Conservation (phyloP, 1,140 invertebrate genomes). For the Drosophila pallidifrons region DNA sequence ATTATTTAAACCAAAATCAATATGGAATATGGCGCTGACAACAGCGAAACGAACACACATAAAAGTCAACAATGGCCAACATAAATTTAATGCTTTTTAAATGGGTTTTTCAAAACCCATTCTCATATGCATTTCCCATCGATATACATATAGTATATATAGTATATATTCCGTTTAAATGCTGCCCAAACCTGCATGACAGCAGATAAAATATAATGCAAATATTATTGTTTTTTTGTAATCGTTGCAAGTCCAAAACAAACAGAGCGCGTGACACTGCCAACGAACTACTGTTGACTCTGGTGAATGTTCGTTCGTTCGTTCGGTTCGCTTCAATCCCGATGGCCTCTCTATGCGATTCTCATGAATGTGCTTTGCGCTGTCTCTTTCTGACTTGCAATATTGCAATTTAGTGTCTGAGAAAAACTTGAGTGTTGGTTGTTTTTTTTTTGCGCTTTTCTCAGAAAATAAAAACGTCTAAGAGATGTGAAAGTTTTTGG, state of each 20-base stretch:
- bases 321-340: not conserved
- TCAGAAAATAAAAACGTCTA: constrained; percentile 7
- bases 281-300: constrained; percentile 1
- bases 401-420: constrained; percentile 18
- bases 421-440: constrained; percentile 7
- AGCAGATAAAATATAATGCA: constrained; percentile 67
- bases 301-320: constrained; percentile 19
- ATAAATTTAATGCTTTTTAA: constrained; percentile 74
- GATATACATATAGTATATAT: constrained; percentile 15
- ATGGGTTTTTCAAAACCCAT: constrained; percentile 65
- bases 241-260: constrained; percentile 41
- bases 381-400: constrained; percentile 37
- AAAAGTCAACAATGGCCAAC: constrained; percentile 61
- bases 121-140: constrained; percentile 13
- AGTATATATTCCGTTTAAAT: constrained; percentile 28
- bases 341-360: constrained; percentile 38
- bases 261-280: constrained; percentile 44
- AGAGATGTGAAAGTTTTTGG: constrained; percentile 38
- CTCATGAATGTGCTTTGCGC: constrained; percentile 25
- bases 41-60: constrained; percentile 40
- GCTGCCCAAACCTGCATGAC: constrained; percentile 54
- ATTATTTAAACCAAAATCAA: constrained; percentile 73
- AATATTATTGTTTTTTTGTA: constrained; percentile 47
- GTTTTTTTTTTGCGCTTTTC: not conserved
- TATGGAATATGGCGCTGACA: constrained; percentile 63